Conservation (phyloP, 2,797 vertebrate species). For the Thunnus albacares region DNA sequence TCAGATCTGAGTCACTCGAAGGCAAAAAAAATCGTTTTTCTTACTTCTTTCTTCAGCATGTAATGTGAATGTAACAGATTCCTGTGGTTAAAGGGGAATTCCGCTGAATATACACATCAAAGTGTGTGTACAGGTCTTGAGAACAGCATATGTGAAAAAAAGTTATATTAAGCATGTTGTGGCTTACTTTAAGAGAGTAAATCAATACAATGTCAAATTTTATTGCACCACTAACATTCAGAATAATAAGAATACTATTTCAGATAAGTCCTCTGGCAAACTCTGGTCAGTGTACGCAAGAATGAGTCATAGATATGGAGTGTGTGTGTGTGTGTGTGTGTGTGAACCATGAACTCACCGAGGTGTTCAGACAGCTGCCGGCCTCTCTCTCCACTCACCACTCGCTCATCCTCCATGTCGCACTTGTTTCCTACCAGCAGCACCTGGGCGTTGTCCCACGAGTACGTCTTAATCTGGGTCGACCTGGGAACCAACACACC, state of each 20-base stretch:
- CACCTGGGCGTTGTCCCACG: slow-evolving; percentile 98
- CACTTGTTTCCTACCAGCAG: slow-evolving; percentile 98
- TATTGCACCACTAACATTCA: not conserved
- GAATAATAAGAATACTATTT: not conserved
- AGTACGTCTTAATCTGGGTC: slow-evolving; percentile 98
- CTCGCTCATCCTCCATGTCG: slow-evolving; percentile 97
- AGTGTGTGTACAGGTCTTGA: too few relatives aligned
- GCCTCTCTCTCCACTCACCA: slow-evolving; percentile 93
- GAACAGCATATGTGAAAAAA: not conserved
- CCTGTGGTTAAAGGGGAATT: not conserved
- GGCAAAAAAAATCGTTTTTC: too few relatives aligned
- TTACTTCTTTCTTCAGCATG: not conserved
- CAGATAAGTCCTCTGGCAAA: not conserved
- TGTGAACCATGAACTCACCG: slow-evolving; percentile 81
- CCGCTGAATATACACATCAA: too few relatives aligned
- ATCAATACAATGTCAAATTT: too few relatives aligned
- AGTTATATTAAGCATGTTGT: not conserved
- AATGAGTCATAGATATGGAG: slow-evolving; percentile 1
- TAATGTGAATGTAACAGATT: not conserved
- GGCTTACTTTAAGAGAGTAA: not conserved
- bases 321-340: slow-evolving; percentile 7
- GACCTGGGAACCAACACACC: slow-evolving; percentile 85
- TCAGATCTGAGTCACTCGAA: too few relatives aligned
- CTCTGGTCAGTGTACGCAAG: not conserved
- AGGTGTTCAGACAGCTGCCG: slow-evolving; percentile 96